Conservation (phyloP, 1,140 invertebrate species). For the Drosophila gunungcola region DNA sequence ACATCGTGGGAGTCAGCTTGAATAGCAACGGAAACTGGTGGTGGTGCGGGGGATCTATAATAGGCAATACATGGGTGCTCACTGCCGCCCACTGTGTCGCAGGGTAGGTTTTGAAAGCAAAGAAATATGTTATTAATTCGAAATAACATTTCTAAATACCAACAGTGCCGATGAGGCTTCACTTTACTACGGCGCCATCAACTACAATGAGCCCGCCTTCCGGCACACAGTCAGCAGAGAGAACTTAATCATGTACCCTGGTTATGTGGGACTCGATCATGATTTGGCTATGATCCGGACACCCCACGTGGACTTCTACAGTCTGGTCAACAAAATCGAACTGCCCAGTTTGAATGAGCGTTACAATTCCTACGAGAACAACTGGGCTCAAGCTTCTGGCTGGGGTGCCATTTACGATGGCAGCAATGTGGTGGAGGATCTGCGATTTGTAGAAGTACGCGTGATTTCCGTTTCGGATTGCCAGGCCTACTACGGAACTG, state of each 20-base stretch:
- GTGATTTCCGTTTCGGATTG: slow-evolving; percentile 36
- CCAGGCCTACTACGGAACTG: slow-evolving; percentile 37
- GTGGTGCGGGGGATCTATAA: slow-evolving; percentile 88
- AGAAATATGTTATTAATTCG: not conserved
- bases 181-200: slow-evolving; percentile 64
- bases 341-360: slow-evolving; percentile 52
- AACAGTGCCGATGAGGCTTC: slow-evolving; percentile 42
- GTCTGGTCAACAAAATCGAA: slow-evolving; percentile 57
- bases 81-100: slow-evolving; percentile 87
- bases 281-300: slow-evolving; percentile 55
- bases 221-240: slow-evolving; percentile 39
- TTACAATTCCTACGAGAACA: slow-evolving; percentile 40
- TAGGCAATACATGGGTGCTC: slow-evolving; percentile 86
- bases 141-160: not conserved
- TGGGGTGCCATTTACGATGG: slow-evolving; percentile 62
- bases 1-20: slow-evolving; percentile 85
- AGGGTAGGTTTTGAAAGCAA: slow-evolving; percentile 1
- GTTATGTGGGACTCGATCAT: slow-evolving; percentile 15
- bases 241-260: slow-evolving; percentile 43
- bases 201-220: slow-evolving; percentile 47
- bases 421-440: slow-evolving; percentile 42
- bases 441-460: slow-evolving; percentile 29
- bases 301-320: slow-evolving; percentile 52
- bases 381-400: slow-evolving; percentile 49
- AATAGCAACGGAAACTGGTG: slow-evolving; percentile 58